Evolutionary conservation across 1,140 invertebrate species (phyloP), one percentile per base, ranked within the genome.

Genomic region (Drosophila ficusphila): DNA sequence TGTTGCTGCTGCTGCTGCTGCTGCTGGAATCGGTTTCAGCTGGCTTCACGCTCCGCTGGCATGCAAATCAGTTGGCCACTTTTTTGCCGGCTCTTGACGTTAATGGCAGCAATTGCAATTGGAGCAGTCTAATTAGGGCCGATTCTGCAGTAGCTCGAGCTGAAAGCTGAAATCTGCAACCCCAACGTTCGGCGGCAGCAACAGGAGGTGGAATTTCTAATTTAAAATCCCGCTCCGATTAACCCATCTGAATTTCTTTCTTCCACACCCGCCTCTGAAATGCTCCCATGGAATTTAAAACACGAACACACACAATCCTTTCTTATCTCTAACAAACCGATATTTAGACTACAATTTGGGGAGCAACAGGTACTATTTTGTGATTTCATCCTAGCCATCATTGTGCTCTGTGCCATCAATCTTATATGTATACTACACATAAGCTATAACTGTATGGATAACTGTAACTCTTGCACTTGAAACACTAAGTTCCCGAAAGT

Each of bases 301-400:
- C n/a, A 53, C 44, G 36, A 1, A 33, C 21, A 44, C 41, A 77
- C 19, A 44, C 48, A 65, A 60, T 52, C 14, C 72, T 69, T 77
- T 82, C 49, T 88, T 89, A 76, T 41, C 70, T 29, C 12, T 54
- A 41, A 44, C 33, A 33, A 49, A 44, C 18, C 41, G 39, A 27
- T 42, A 88, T 67, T 67, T 92, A 95, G 94, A 93, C 94, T 94
- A 92, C 93, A 94, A 92, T 94, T 94, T 92, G 94, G 94, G 92
- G 89, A 90, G 57, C 89, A 88, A 88, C 94, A 95, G 94, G 94
- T 95, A 95, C 93, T 94, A 93, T 94, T 93, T 92, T 93, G 94
- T 92, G 94, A 95, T 92, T 92, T 95, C 91, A 86, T 94, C 74
- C 93, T 94, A 91, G 94, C 94, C 92, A 93, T 94, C 82, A 91